A percentile compares a stretch with the other conserved stretches of the same genome.
phyloP scores from a whole-genome alignment of 1,140 invertebrate species.

The Batillaria attramentaria region DNA sequence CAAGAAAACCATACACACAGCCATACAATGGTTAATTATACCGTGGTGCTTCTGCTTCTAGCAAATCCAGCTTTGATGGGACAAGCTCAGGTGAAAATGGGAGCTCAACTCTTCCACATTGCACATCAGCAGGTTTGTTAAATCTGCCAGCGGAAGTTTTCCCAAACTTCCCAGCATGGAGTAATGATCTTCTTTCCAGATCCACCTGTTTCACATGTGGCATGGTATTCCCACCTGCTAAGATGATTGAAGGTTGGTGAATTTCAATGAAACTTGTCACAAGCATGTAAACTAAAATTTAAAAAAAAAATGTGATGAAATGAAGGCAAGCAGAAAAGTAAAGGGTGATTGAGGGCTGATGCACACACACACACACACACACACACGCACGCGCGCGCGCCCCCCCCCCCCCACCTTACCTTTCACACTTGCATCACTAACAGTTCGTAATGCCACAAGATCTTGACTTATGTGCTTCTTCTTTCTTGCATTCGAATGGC shows the following conservation, averaged over 20 bases:
- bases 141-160: not conserved
- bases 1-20: not conserved
- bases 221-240: not conserved
- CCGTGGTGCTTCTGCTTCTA: not conserved
- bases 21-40: not conserved
- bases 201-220: slow-evolving; percentile 9
- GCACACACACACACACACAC: slow-evolving; percentile 22
- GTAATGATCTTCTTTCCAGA: not conserved
- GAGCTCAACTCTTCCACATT: slow-evolving; percentile 24
- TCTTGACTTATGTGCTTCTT: slow-evolving; percentile 51
- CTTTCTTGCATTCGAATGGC: slow-evolving; percentile 20
- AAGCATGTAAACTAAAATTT: not conserved
- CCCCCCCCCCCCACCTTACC: not conserved
- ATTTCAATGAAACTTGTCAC: not conserved
- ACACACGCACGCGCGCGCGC: not conserved
- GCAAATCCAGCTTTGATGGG: slow-evolving; percentile 26
- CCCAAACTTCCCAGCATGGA: no score
- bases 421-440: slow-evolving; percentile 36
- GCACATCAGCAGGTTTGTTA: not conserved
- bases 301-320: not conserved
- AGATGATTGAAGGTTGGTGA: not conserved
- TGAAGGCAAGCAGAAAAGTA: not conserved
- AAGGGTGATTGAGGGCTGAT: not conserved
- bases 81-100: slow-evolving; percentile 28
- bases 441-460: slow-evolving; percentile 50